phyloP scores from a whole-genome alignment of 2,888 invertebrate species.

The Metacarcinus magister region DNA sequence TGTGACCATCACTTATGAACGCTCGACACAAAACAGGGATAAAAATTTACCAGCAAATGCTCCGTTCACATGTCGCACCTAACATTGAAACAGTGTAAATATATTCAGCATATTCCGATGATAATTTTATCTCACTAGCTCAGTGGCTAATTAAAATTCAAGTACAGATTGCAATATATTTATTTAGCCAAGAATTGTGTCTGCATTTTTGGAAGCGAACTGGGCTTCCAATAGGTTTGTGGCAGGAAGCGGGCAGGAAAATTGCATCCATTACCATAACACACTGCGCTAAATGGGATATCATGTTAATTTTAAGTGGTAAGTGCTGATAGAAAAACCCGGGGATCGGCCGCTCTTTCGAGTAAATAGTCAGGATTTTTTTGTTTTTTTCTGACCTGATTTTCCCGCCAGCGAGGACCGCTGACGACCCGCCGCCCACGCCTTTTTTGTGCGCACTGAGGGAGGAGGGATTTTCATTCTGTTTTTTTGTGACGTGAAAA shows the following conservation, averaged over 20 bases:
- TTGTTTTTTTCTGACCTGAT: constrained; percentile 62
- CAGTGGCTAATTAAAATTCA: constrained; percentile 73
- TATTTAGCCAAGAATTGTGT: constrained; percentile 75
- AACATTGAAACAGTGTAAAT: constrained; percentile 61
- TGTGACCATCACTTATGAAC: constrained; percentile 44
- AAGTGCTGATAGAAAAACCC: constrained; percentile 77
- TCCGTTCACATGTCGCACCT: constrained; percentile 57
- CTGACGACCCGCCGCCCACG: not conserved
- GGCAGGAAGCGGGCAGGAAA: constrained; percentile 68
- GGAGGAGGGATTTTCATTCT: not conserved
- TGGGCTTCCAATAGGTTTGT: constrained; percentile 72
- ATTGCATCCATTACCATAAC: constrained; percentile 75
- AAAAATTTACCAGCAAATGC: constrained; percentile 61
- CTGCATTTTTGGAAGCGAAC: constrained; percentile 71
- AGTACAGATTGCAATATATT: constrained; percentile 69
- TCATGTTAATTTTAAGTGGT: constrained; percentile 76
- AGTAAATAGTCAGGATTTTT: constrained; percentile 65
- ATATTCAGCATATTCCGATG: constrained; percentile 65
- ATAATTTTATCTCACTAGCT: constrained; percentile 64
- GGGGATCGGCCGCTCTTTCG: constrained; percentile 71
- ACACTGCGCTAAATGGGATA: constrained; percentile 72
- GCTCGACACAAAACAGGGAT: constrained; percentile 64
- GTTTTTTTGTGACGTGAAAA: not conserved
- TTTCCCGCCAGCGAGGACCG: constrained; percentile 28
- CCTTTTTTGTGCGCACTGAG: not conserved